Evolutionary conservation across 2,797 vertebrate genomes (phyloP).

Genomic region (Acrossocheilus fasciatus): DNA sequence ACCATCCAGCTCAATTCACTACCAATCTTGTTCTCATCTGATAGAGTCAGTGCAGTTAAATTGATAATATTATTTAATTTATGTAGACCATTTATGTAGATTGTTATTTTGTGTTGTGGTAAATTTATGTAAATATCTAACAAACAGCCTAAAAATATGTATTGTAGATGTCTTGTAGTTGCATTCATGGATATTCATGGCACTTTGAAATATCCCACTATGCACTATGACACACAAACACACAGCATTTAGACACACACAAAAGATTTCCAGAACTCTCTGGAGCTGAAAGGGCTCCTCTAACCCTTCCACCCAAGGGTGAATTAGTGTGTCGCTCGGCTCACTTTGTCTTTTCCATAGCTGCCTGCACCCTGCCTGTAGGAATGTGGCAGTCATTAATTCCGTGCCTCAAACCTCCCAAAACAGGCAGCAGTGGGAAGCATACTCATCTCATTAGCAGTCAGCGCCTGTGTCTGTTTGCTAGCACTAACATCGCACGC

Average conservation of each 20-base stretch:
- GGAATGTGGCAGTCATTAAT: conserved; percentile 62
- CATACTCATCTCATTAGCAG: conserved; percentile 74
- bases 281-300: conserved; percentile 51
- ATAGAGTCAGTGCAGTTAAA: neutral
- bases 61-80: neutral
- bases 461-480: conserved; percentile 58
- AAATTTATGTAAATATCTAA: neutral
- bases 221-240: neutral
- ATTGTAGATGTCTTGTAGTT: neutral
- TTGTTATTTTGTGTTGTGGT: neutral
- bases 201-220: neutral
- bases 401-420: conserved; percentile 68
- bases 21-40: neutral
- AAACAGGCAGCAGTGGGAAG: conserved; percentile 69
- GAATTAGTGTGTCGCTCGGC: conserved; percentile 79
- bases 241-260: neutral
- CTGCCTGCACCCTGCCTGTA: conserved; percentile 59
- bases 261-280: conserved; percentile 65
- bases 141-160: neutral
- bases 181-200: neutral
- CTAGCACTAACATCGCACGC: conserved; percentile 65
- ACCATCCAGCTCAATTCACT: neutral
- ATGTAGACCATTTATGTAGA: neutral
- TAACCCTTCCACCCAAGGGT: conserved; percentile 59
- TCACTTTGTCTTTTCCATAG: conserved; percentile 76